Percentiles rank a stretch among this genome's conserved stretches.
These are phyloP conservation scores for Callaeas wilsoni DNA, from an alignment of 2,113 vertebrate genomes.

Conservation along the genomic window DNA sequence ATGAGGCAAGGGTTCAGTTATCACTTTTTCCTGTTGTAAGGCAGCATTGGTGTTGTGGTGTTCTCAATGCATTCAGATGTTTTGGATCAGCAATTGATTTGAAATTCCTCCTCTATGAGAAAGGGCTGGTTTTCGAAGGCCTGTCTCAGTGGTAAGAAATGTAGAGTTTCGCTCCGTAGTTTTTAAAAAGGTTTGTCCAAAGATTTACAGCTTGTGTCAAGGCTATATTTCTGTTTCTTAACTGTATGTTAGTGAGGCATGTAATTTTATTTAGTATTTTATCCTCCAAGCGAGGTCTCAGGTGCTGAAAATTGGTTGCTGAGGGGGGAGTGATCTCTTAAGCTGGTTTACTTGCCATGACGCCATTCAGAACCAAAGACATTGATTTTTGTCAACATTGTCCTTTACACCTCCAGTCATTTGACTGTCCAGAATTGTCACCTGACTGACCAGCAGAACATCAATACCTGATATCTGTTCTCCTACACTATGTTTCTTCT, in stretches of 20 bases:
- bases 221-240: background rate
- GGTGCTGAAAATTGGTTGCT: background rate
- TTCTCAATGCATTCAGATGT: background rate
- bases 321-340: background rate
- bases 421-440: background rate
- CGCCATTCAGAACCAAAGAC: background rate
- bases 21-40: background rate
- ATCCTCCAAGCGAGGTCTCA: background rate
- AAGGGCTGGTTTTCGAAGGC: background rate
- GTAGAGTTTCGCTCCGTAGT: background rate
- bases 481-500: background rate
- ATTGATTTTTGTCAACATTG: background rate
- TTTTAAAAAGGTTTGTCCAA: background rate
- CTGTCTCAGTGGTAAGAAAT: background rate
- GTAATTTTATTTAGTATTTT: background rate
- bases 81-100: background rate
- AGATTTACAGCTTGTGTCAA: background rate
- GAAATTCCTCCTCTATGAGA: background rate
- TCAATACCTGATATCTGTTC: background rate
- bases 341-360: background rate
- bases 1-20: background rate
- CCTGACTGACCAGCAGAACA: background rate
- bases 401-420: background rate
- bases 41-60: background rate
- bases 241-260: background rate